Conservation (phyloP, 1,140 invertebrate genomes). For the Drosophila serrata region DNA sequence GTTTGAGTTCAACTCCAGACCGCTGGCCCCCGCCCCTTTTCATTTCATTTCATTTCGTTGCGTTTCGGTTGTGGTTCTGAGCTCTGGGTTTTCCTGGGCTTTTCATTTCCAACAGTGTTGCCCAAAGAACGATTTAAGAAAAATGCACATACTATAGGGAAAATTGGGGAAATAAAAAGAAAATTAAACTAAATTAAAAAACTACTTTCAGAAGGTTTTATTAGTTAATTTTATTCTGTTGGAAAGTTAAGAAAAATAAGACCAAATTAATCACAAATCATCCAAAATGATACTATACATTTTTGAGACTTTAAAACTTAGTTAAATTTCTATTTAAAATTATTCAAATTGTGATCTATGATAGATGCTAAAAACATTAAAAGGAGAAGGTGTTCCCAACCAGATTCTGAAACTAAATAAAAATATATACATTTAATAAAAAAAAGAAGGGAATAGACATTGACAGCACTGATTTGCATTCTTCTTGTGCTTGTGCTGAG, state of each 20-base stretch:
- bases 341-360: no score
- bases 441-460: background rate
- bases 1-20: slow-evolving; percentile 48
- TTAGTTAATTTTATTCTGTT: background rate
- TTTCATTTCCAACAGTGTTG: slow-evolving; percentile 3
- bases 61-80: slow-evolving; percentile 45
- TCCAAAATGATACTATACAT: no score
- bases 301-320: no score
- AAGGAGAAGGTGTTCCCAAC: no score
- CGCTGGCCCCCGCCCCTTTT: slow-evolving; percentile 8
- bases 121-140: background rate
- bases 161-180: background rate
- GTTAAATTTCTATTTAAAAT: no score
- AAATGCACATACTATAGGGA: background rate
- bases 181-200: no score
- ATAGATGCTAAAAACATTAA: no score
- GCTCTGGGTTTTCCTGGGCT: slow-evolving; percentile 9
- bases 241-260: background rate
- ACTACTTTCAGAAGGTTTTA: background rate
- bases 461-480: slow-evolving; percentile 20
- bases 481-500: slow-evolving; percentile 8
- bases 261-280: background rate
- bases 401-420: no score
- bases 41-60: slow-evolving; percentile 42
- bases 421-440: accelerated